Evolutionary conservation across 2,888 invertebrate genomes (phyloP).

Genomic region (Eucera pruinosa): DNA sequence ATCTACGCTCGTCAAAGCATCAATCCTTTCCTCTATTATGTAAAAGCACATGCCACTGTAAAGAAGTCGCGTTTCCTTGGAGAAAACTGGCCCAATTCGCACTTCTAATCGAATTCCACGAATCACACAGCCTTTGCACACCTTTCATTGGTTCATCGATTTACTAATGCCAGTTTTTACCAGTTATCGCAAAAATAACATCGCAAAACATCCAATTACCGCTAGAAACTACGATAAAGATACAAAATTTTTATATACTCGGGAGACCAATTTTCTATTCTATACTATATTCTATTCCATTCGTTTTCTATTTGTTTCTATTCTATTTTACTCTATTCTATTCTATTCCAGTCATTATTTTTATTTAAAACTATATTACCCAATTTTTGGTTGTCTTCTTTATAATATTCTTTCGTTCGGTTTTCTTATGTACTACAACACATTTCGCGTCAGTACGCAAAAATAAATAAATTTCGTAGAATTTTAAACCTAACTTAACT

Average conservation of each 20-base stretch:
- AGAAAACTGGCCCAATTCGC: slow-evolving; percentile 53
- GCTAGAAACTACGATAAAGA: background rate
- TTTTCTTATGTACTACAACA: too few species aligned
- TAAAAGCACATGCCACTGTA: slow-evolving; percentile 63
- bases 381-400: background rate
- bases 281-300: too few species aligned
- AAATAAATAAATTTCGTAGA: background rate
- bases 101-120: background rate
- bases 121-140: too few species aligned
- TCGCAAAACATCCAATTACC: slow-evolving; percentile 29
- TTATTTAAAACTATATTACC: background rate
- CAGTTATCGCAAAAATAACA: slow-evolving; percentile 22
- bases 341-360: too few species aligned
- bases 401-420: too few species aligned
- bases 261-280: background rate
- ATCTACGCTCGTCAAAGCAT: slow-evolving; percentile 56
- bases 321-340: too few species aligned
- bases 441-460: background rate
- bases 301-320: too few species aligned
- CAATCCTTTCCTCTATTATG: slow-evolving; percentile 32
- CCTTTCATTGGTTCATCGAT: too few species aligned
- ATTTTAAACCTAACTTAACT: too few species aligned
- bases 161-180: slow-evolving; percentile 42
- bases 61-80: slow-evolving; percentile 52
- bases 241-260: background rate